phyloP scores from a whole-genome alignment of 2,797 vertebrate species.

The Geotrypetes seraphini region DNA sequence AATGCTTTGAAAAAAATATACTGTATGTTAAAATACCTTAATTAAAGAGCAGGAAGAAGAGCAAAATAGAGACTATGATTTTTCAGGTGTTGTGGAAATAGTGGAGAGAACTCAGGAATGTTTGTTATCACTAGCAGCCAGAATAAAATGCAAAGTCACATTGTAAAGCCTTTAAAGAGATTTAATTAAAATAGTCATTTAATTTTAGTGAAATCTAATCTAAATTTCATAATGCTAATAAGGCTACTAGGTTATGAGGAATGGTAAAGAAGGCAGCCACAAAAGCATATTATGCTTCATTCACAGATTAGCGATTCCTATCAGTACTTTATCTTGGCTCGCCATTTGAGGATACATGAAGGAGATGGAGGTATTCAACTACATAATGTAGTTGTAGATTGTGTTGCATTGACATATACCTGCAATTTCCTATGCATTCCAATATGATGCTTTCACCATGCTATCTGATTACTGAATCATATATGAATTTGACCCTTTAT shows the following conservation, averaged over 20 bases:
- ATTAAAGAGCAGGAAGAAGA: constrained; percentile 49
- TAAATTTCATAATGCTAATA: constrained; percentile 36
- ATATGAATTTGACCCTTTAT: too few relatives aligned
- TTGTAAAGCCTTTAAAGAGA: constrained; percentile 42
- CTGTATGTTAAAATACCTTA: constrained; percentile 54
- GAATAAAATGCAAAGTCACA: constrained; percentile 50
- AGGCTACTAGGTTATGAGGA: constrained; percentile 14
- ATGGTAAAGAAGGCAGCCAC: constrained; percentile 18
- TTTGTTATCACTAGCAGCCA: constrained; percentile 55
- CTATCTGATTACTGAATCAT: too few relatives aligned
- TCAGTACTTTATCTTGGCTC: constrained; percentile 26
- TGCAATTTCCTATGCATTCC: too few relatives aligned
- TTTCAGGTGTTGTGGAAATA: constrained; percentile 56
- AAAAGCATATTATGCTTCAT: constrained; percentile 15
- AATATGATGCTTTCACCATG: too few relatives aligned
- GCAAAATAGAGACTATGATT: constrained; percentile 50
- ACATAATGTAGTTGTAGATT: too few relatives aligned
- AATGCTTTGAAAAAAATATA: constrained; percentile 42
- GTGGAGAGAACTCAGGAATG: constrained; percentile 56
- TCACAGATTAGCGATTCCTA: constrained; percentile 1
- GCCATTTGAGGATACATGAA: constrained; percentile 1
- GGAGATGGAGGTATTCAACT: too few relatives aligned
- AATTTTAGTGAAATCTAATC: constrained; percentile 45
- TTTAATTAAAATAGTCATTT: constrained; percentile 52
- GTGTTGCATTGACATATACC: too few relatives aligned